These are phyloP conservation scores for Galeopsomyia nigrocyanea DNA, from an alignment of 2,888 invertebrate species.

Conservation along the genomic window DNA sequence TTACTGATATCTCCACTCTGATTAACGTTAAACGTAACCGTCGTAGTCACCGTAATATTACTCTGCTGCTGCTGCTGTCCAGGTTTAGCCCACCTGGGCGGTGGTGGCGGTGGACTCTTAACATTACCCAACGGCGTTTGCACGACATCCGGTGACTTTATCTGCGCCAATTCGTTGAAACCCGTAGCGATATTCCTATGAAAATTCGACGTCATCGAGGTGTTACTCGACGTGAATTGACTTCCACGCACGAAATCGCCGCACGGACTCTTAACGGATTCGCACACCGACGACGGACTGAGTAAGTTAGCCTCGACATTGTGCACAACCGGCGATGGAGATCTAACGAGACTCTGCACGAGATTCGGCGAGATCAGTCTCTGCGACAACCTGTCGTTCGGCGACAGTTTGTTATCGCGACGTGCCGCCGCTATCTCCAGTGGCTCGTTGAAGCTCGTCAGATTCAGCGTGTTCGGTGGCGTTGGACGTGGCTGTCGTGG, in stretches of 20 bases:
- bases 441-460: slow-evolving; percentile 71
- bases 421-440: slow-evolving; percentile 53
- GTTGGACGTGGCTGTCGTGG: slow-evolving; percentile 79
- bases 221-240: slow-evolving; percentile 59
- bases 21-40: slow-evolving; percentile 86
- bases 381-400: slow-evolving; percentile 62
- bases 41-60: slow-evolving; percentile 88
- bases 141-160: slow-evolving; percentile 54
- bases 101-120: slow-evolving; percentile 80
- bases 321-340: slow-evolving; percentile 65
- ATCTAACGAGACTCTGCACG: slow-evolving; percentile 63
- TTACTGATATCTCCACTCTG: slow-evolving; percentile 52
- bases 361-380: slow-evolving; percentile 65
- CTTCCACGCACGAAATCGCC: slow-evolving; percentile 58
- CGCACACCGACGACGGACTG: slow-evolving; percentile 58
- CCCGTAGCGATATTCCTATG: slow-evolving; percentile 61
- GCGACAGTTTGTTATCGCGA: slow-evolving; percentile 54
- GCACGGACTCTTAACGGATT: slow-evolving; percentile 48
- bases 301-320: slow-evolving; percentile 65
- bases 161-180: slow-evolving; percentile 58
- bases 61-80: slow-evolving; percentile 57
- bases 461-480: slow-evolving; percentile 86
- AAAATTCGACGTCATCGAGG: slow-evolving; percentile 59
- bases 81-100: slow-evolving; percentile 88
- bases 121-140: slow-evolving; percentile 50